Evolutionary conservation across 2,888 invertebrate species (phyloP), one percentile per base, ranked within the genome.

Genomic region (Diachrysia chrysitis): DNA sequence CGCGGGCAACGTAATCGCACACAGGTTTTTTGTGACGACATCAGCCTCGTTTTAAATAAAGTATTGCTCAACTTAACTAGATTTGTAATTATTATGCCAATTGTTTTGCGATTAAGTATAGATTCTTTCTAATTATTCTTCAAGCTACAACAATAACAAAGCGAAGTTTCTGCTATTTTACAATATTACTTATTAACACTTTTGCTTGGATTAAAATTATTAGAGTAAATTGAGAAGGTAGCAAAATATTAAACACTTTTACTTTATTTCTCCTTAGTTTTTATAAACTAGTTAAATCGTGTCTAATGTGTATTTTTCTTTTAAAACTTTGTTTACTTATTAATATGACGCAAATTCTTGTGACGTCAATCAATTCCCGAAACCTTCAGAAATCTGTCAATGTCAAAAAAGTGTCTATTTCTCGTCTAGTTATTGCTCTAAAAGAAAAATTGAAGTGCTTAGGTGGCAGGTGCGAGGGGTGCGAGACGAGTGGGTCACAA

Each of bases 1-100:
- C 32, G 51, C 69, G 48, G 19, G n/a, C 58, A 55, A 61, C 59
- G 58, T 73, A 76, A 70, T 73, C 46, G 37, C 37, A 51, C 54
- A 56, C 70, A 66, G 32, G 78, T 66, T 73, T 71, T 59, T 17
- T 23, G 53, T 68, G 48, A 62, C 53, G 51, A 58, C 63, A 76
- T 57, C 23, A 25, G 32, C 9, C 7, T 61, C 48, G 32, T n/a
- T 21, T 17, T 17, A 17, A n/a, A 35, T 53, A 3, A n/a, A 71
- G 53, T 23, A 21, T 14, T 55, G 9, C 58, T 23, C 10, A 64
- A 76, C 58, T 59, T 66, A 10, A 32, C 32, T 32, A 61, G 73
- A 60, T 74, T 66, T 16, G 9, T 48, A 37, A 62, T 0, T 12
- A 21, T 51, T 48, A 2, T 37, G 37, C 5, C 42, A n/a, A 42